These are phyloP conservation scores for Scarus forsteni DNA, from an alignment of 2,797 vertebrate genomes.

Conservation along the genomic window DNA sequence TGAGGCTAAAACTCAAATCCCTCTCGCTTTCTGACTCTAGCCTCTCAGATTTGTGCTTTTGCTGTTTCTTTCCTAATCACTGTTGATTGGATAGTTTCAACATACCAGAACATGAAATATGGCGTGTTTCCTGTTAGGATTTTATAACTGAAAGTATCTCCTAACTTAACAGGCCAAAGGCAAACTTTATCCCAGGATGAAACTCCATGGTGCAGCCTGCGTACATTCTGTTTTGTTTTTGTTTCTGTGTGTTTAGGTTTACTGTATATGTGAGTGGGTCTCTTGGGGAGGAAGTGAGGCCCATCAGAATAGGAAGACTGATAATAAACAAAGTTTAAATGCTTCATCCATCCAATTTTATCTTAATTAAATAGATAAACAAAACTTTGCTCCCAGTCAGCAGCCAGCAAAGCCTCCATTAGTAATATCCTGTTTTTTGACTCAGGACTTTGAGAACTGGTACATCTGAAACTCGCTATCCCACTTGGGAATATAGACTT, in stretches of 20 bases:
- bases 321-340: constrained; percentile 73
- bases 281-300: constrained; percentile 57
- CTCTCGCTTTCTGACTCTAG: too few relatives aligned
- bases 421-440: constrained; percentile 11
- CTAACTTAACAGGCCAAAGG: not conserved
- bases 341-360: constrained; percentile 72
- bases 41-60: too few relatives aligned
- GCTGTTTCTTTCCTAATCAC: too few relatives aligned
- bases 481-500: constrained; percentile 14
- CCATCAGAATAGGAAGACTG: constrained; percentile 61
- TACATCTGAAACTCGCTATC: constrained; percentile 1
- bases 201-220: not conserved
- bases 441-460: not conserved
- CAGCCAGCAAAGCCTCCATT: constrained; percentile 19
- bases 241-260: constrained; percentile 14
- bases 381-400: constrained; percentile 45
- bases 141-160: not conserved
- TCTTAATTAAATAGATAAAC: constrained; percentile 74
- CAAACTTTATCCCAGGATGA: not conserved
- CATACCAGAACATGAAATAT: too few relatives aligned
- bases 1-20: too few relatives aligned
- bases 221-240: constrained; percentile 5
- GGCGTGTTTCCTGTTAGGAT: too few relatives aligned
- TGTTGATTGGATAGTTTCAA: too few relatives aligned
- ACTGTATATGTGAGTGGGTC: constrained; percentile 31